A percentile compares a stretch with the other conserved stretches of the same genome.
Evolutionary conservation across 2,888 invertebrate genomes (phyloP).

Genomic region (Gymnosoma rotundatum): DNA sequence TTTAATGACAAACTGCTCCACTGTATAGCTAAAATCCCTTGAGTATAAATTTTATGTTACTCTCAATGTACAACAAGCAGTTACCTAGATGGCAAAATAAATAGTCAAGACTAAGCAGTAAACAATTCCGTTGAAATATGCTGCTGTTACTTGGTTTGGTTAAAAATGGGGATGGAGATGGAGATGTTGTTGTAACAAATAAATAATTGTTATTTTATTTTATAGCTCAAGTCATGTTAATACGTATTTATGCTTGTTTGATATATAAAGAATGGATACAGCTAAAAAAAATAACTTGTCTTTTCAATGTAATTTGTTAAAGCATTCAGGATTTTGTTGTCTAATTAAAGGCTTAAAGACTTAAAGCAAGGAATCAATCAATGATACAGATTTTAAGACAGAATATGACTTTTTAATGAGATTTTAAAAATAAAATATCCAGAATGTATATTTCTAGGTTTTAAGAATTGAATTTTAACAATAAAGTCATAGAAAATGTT

Average conservation of each 20-base stretch:
- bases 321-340: too few species aligned
- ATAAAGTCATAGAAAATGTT: too few species aligned
- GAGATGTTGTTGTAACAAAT: not conserved
- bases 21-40: not conserved
- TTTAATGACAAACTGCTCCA: not conserved
- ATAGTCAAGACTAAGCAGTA: not conserved
- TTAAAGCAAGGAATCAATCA: too few species aligned
- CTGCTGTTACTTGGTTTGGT: not conserved
- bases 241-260: not conserved
- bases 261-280: not conserved
- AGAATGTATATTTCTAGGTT: too few species aligned
- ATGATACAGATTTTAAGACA: too few species aligned
- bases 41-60: not conserved
- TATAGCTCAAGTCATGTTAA: not conserved
- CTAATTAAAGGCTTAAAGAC: too few species aligned
- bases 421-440: too few species aligned
- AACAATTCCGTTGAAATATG: slow-evolving; percentile 26
- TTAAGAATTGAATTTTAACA: too few species aligned
- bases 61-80: not conserved
- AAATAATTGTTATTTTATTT: slow-evolving; percentile 22
- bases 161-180: too few species aligned
- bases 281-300: not conserved
- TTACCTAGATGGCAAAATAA: not conserved
- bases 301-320: too few species aligned
- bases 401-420: too few species aligned